Evolutionary conservation across 1,140 invertebrate genomes (phyloP), one percentile per base, ranked within the genome.

Genomic region (Drosophila pseudoananassae): DNA sequence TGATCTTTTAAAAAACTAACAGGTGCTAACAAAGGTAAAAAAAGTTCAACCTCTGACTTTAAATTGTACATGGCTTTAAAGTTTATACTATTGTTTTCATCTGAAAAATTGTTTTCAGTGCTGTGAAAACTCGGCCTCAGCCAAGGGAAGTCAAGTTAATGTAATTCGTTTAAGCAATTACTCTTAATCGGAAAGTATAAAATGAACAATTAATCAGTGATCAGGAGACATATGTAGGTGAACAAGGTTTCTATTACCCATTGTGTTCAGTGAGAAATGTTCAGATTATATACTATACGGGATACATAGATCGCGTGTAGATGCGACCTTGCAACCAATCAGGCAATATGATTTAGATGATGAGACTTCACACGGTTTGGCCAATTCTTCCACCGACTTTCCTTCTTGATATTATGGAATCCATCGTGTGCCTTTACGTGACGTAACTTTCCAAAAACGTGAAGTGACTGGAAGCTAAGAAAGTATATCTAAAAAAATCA

Each of bases 381-480:
- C 49, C 23, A 53, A 17, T 70, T 33, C 14, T 25, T 33, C 45
- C 36, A 57, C n/a, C 29, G 47, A 6, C 23, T 17, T 50, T 71
- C 50, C 20, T 46, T 46, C 14, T 71, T 9, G 10, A 61, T 55
- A 12, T 50, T 47, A 45, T 73, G 66, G 33, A 53, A 80, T 5
- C 72, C 72, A 59, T 76, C 66, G 43, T 76, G 72, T n/a, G 31
- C 59, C 14, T 47, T 36, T 1, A 43, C 57, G 9, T 70, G 64
- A 7, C 59, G 69, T 4, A 36, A 4, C 49, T 17, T 51, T n/a
- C 14, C 31, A 6, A 33, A 20, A 8, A 8, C 14, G 4, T 9
- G 1, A 1, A 38, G 9, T 14, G 46, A 3, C 7, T 45, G 17
- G 0, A 54, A 9, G 1, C 45, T 29, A 7, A 63, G 15, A 10